phyloP scores from a whole-genome alignment of 64 coral and sea anemone genomes.

The Trachythela sp. region DNA sequence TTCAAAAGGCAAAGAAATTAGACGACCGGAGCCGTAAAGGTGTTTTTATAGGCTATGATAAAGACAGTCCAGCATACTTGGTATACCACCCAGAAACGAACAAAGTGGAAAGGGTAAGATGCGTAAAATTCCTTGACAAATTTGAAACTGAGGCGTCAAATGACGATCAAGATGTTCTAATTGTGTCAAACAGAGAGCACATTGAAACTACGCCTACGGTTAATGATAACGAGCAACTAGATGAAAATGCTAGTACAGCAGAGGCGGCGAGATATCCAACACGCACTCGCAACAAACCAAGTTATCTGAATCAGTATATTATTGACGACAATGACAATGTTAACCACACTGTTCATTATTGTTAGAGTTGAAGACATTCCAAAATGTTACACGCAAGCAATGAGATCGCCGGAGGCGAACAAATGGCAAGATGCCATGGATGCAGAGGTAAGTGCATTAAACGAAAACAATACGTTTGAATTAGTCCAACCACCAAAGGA shows the following conservation, averaged over 20 bases:
- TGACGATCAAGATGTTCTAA: neutral
- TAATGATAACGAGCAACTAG: neutral
- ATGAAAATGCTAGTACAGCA: neutral
- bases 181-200: neutral
- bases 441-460: conserved; percentile 17
- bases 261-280: neutral
- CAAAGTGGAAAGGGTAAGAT: conserved; percentile 18
- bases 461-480: conserved; percentile 28
- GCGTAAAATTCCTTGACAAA: conserved; percentile 42
- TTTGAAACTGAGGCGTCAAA: conserved; percentile 4
- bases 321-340: conserved; percentile 9
- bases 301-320: conserved; percentile 5
- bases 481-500: conserved; percentile 24
- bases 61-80: conserved; percentile 36
- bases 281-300: conserved; percentile 20
- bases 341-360: conserved; percentile 25
- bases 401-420: conserved; percentile 1
- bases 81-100: conserved; percentile 24
- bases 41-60: conserved; percentile 45
- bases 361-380: conserved; percentile 24
- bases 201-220: neutral
- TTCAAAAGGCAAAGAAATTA: conserved; percentile 34
- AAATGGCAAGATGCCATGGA: conserved; percentile 29
- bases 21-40: conserved; percentile 22
- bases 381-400: conserved; percentile 1